Evolutionary conservation across 2,113 vertebrate species (phyloP).

Genomic region (Picathartes gymnocephalus): DNA sequence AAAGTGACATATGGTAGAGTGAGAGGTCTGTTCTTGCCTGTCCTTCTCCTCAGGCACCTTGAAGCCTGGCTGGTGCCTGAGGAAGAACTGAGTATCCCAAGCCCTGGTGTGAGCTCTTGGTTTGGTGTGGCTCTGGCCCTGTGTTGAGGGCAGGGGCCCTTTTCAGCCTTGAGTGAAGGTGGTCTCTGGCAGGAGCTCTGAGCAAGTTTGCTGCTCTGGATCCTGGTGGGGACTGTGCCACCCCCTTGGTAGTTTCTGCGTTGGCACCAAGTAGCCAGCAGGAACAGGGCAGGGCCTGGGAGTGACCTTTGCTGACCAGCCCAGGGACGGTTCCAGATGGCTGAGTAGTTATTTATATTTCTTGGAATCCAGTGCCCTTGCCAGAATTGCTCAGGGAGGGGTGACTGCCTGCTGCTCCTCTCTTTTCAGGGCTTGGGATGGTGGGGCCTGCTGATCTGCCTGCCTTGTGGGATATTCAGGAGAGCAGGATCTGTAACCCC

Average conservation of each 20-base stretch:
- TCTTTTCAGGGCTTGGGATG: not conserved
- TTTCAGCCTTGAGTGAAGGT: fast-evolving
- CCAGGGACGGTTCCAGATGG: not conserved
- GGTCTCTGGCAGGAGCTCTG: not conserved
- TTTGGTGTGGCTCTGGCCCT: not conserved
- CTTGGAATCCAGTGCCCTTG: not conserved
- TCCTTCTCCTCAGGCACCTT: not conserved
- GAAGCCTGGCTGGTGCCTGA: not conserved
- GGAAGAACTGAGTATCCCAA: not conserved
- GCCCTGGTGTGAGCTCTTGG: not conserved
- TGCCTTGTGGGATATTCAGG: not conserved
- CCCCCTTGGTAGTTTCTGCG: not conserved
- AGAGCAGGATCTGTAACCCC: not conserved
- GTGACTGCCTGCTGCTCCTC: not conserved
- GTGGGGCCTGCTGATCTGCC: not conserved
- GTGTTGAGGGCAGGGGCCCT: not conserved
- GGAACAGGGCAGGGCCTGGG: not conserved
- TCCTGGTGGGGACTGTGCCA: not conserved
- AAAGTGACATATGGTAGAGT: conserved; percentile 58
- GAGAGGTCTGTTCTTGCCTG: conserved; percentile 5
- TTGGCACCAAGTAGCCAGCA: fast-evolving
- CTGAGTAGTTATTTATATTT: not conserved
- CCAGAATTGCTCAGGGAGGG: not conserved
- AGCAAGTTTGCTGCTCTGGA: not conserved
- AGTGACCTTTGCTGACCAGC: not conserved